Evolutionary conservation across 2,888 invertebrate genomes (phyloP), one percentile per base, ranked within the genome.

Genomic region (Apodemia duryi): DNA sequence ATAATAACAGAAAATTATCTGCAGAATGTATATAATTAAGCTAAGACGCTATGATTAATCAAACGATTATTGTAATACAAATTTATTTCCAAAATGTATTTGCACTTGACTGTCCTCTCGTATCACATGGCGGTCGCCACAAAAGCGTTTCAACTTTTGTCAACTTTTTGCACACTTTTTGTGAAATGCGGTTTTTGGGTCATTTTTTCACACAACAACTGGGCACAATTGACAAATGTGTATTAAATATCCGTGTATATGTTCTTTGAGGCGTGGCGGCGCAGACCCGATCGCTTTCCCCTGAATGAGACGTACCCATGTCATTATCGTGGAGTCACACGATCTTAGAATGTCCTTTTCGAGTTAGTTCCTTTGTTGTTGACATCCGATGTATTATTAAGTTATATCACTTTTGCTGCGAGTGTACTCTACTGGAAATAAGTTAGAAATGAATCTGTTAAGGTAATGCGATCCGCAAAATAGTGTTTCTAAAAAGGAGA

Each of bases 171-270:
- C 61, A 6, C 57, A 35, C 61, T 62, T 65, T 67, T 75, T 75
- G 78, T 74, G 78, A 83, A 80, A 52, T 77, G 80, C 75, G 82
- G 84, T 84, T 81, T 84, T 72, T 82, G 72, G 82, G 83, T 81
- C 80, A 85, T 73, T 78, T 69, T 71, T 72, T 69, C 51, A 46
- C 43, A 10, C 5, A 60, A 51, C 57, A 52, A 35, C 32, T 54
- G 54, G 6, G 2, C 43, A 51, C 57, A 52, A 35, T 54, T 54
- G 54, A 54, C 54, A 54, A 54, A 54, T 54, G 29, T 54, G 54
- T 54, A 54, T 54, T 54, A 54, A 54, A 54, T 54, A 54, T 54
- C 28, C 54, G 28, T 4, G 10, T 54, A 4, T 54, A 54, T 11
- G 54, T 54, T 29, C 21, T 11, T 3, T 54, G 54, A 54, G 29